These are phyloP conservation scores for Pachycephala philippinensis DNA, from an alignment of 2,113 vertebrate genomes.

Conservation along the genomic window DNA sequence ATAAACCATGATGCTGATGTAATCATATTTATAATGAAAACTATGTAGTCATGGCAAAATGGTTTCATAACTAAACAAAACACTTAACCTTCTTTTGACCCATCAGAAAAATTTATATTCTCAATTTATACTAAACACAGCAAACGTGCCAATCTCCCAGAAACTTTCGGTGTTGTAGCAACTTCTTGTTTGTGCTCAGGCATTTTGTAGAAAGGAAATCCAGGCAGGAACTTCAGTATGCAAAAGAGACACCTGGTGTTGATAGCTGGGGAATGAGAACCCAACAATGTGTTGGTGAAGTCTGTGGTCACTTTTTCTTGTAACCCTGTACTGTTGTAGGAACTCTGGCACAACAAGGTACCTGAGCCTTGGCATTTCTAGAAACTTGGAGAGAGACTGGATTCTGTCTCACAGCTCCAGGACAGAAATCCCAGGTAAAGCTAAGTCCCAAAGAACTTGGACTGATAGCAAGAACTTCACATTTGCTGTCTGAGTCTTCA, in stretches of 20 bases:
- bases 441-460: neutral
- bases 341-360: neutral
- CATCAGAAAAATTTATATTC: neutral
- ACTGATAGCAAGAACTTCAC: neutral
- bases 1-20: neutral
- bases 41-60: neutral
- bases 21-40: neutral
- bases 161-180: accelerated
- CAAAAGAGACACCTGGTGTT: neutral
- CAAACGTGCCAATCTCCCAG: neutral
- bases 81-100: neutral
- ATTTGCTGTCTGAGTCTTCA: neutral
- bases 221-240: neutral
- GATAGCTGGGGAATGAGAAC: neutral
- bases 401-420: neutral
- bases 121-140: neutral
- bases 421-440: neutral
- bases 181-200: neutral
- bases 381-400: neutral
- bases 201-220: neutral
- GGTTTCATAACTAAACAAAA: neutral
- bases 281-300: neutral
- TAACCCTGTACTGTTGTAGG: neutral
- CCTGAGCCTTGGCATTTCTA: neutral
- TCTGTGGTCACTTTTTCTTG: neutral